Percentiles rank a stretch among this genome's conserved stretches.
phyloP scores from a whole-genome alignment of 2,888 invertebrate species.

The Drosophila pseudotakahashii region DNA sequence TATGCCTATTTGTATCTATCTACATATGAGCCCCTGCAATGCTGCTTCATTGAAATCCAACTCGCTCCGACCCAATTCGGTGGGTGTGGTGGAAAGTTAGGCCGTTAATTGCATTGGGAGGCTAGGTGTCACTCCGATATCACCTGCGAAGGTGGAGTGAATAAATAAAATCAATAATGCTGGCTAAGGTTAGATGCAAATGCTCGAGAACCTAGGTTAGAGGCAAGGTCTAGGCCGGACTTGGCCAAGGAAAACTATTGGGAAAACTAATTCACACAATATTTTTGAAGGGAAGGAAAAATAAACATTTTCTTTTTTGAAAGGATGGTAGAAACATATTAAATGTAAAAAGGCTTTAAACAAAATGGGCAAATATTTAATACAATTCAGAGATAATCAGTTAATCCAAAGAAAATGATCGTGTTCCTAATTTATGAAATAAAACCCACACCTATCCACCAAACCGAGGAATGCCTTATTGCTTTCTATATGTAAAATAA shows the following conservation, averaged over 20 bases:
- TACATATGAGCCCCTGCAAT: neutral
- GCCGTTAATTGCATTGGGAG: slow-evolving; percentile 20
- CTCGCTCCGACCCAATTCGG: slow-evolving; percentile 39
- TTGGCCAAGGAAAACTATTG: neutral
- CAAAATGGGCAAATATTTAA: neutral
- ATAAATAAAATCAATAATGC: slow-evolving; percentile 13
- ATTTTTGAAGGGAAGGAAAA: neutral
- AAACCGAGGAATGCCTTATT: too few relatives aligned
- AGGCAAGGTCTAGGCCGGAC: slow-evolving; percentile 41
- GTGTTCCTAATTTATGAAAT: too few relatives aligned
- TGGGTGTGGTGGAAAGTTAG: slow-evolving; percentile 36
- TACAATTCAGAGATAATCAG: too few relatives aligned
- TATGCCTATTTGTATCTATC: slow-evolving; percentile 27
- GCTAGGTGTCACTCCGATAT: slow-evolving; percentile 30
- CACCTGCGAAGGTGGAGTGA: slow-evolving; percentile 37
- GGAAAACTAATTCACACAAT: neutral
- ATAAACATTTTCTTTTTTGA: too few relatives aligned
- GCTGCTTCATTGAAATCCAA: slow-evolving; percentile 8
- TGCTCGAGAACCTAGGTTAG: slow-evolving; percentile 28
- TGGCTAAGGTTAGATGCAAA: slow-evolving; percentile 68
- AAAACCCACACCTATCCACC: too few relatives aligned
- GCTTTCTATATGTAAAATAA: too few relatives aligned
- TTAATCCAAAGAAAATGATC: too few relatives aligned
- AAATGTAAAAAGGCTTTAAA: neutral
- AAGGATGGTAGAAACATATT: too few relatives aligned